phyloP scores from a whole-genome alignment of 1,140 invertebrate species.

The Drosophila subobscura region DNA sequence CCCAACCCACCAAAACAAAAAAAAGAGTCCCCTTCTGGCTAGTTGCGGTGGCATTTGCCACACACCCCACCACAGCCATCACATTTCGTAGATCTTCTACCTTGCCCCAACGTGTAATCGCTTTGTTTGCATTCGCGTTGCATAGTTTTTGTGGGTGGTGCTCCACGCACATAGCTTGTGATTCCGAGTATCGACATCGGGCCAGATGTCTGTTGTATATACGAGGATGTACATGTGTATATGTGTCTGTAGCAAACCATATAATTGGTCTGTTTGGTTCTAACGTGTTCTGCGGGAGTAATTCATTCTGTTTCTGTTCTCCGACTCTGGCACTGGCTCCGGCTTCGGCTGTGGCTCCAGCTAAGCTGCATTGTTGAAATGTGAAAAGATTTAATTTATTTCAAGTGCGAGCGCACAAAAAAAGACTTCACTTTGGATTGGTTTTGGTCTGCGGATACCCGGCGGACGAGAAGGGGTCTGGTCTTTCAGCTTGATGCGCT shows the following conservation, averaged over 20 bases:
- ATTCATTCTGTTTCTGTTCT: slow-evolving; percentile 43
- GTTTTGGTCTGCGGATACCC: slow-evolving; percentile 4
- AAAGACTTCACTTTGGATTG: slow-evolving; percentile 47
- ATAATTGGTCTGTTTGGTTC: slow-evolving; percentile 40
- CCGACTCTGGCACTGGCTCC: too few relatives aligned
- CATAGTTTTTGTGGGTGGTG: slow-evolving; percentile 26
- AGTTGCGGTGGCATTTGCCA: slow-evolving; percentile 13
- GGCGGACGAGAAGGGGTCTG: neutral
- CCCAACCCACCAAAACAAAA: too few relatives aligned
- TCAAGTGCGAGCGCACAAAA: slow-evolving; percentile 60
- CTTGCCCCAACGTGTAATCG: slow-evolving; percentile 10
- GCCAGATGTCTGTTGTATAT: neutral
- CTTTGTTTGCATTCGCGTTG: slow-evolving; percentile 45
- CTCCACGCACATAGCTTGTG: slow-evolving; percentile 19
- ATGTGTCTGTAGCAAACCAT: slow-evolving; percentile 12
- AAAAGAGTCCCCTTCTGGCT: slow-evolving; percentile 30
- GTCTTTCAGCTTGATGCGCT: slow-evolving; percentile 42
- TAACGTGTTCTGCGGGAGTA: slow-evolving; percentile 53
- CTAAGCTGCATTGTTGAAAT: slow-evolving; percentile 50
- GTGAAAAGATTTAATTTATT: slow-evolving; percentile 80
- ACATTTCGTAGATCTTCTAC: slow-evolving; percentile 5
- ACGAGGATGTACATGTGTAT: slow-evolving; percentile 6
- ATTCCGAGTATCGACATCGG: slow-evolving; percentile 14
- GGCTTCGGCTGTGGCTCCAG: slow-evolving; percentile 3
- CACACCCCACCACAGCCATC: neutral